Conservation (phyloP, 2,113 vertebrate species). For the Myrmecobius fasciatus region DNA sequence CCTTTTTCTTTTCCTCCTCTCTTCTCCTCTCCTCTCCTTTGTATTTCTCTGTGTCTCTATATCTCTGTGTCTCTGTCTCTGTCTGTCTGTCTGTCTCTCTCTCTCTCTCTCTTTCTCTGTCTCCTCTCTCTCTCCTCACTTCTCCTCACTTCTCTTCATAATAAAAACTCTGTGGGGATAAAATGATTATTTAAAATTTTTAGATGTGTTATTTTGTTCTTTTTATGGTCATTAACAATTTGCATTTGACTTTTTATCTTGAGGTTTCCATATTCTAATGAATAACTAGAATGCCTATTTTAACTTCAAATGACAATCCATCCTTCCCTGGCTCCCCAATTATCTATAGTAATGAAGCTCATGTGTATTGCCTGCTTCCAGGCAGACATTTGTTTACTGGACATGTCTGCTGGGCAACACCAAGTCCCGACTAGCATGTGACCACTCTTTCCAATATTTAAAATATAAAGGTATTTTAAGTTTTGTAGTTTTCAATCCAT, state of each 20-base stretch:
- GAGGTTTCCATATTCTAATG: not conserved
- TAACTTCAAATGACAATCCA: not conserved
- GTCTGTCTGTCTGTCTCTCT: no score
- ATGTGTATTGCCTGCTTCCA: not conserved
- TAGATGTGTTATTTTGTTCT: not conserved
- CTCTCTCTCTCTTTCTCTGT: not conserved
- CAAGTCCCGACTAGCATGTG: not conserved
- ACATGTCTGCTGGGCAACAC: conserved; percentile 18
- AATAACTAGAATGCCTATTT: not conserved
- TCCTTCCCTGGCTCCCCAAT: conserved; percentile 11
- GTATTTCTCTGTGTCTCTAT: no score
- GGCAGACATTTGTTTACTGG: conserved; percentile 30
- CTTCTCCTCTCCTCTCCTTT: no score
- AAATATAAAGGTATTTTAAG: conserved; percentile 52
- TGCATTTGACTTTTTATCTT: not conserved
- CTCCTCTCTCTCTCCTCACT: no score
- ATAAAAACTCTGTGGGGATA: not conserved
- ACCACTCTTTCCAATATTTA: conserved; percentile 25
- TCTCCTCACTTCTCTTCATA: not conserved
- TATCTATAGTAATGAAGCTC: conserved; percentile 12
- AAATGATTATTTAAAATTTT: not conserved
- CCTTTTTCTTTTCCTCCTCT: no score
- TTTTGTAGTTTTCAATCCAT: conserved; percentile 31
- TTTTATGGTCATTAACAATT: not conserved
- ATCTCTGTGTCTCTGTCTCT: no score